These are phyloP conservation scores for Diorhabda sublineata DNA, from an alignment of 1,140 invertebrate genomes.

Conservation along the genomic window DNA sequence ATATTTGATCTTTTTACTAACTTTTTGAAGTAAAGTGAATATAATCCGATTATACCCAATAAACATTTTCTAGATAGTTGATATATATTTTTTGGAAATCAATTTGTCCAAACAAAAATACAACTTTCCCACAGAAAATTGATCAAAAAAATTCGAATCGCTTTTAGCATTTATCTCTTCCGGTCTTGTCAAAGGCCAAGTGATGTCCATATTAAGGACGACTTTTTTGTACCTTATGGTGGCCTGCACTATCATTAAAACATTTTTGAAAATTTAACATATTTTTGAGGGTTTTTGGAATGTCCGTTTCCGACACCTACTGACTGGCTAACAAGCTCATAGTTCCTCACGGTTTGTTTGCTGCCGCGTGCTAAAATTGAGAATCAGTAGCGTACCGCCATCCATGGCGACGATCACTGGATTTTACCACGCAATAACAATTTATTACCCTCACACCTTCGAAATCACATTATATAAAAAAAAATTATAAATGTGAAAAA, in stretches of 20 bases:
- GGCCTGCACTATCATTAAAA: neutral
- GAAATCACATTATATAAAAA: no score
- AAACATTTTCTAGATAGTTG: no score
- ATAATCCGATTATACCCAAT: no score
- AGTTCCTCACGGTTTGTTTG: neutral
- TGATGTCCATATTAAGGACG: neutral
- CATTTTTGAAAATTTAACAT: conserved; percentile 1
- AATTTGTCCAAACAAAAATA: neutral
- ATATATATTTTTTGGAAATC: neutral
- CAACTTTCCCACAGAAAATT: neutral
- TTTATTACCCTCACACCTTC: no score
- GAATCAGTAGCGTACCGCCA: neutral
- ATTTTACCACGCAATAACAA: no score
- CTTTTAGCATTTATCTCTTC: conserved; percentile 1
- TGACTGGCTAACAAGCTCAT: neutral
- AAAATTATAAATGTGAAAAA: no score
- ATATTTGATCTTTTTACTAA: no score
- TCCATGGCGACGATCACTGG: no score
- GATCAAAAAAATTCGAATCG: neutral
- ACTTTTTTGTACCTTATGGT: neutral
- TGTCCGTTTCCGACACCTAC: conserved; percentile 1
- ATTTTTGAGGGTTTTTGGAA: conserved; percentile 1
- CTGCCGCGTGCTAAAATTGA: neutral
- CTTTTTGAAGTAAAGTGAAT: no score
- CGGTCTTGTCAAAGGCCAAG: neutral